Evolutionary conservation across 2,797 vertebrate genomes (phyloP).

Genomic region (Ctenopoma kingsleyae): DNA sequence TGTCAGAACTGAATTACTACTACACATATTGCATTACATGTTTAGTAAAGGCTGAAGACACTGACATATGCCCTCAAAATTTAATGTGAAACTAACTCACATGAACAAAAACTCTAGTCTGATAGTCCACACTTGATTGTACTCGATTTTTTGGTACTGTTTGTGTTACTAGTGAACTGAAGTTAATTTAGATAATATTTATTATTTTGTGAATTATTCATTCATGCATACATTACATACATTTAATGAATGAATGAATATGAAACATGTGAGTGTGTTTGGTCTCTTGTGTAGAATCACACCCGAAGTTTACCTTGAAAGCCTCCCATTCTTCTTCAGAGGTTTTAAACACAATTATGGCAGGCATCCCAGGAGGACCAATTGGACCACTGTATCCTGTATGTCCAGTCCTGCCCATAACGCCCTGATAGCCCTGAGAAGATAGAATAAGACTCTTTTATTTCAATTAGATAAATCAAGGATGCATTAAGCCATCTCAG

Average conservation of each 20-base stretch:
- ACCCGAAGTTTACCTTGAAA: constrained; percentile 78
- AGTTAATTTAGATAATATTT: too few relatives aligned
- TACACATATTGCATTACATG: not conserved
- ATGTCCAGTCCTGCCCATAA: constrained; percentile 80
- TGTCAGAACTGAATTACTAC: not conserved
- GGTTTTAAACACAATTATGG: constrained; percentile 81
- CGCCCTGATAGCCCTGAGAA: constrained; percentile 81
- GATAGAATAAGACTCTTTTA: constrained; percentile 6
- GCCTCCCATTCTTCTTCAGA: constrained; percentile 84
- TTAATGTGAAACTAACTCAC: not conserved
- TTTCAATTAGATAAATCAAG: not conserved
- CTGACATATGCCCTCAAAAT: not conserved
- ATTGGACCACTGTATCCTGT: constrained; percentile 79
- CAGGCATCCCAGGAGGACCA: constrained; percentile 83
- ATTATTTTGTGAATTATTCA: too few relatives aligned
- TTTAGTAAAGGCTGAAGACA: not conserved
- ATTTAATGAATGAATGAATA: too few relatives aligned
- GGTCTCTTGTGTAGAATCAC: not conserved
- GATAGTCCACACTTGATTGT: too few relatives aligned
- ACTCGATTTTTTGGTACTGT: too few relatives aligned
- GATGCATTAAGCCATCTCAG: not conserved
- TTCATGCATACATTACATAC: too few relatives aligned
- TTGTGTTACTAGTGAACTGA: too few relatives aligned
- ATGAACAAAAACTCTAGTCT: too few relatives aligned
- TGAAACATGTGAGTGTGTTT: not conserved